These are phyloP conservation scores for Scophthalmus maximus DNA, from an alignment of 2,113 vertebrate species.

Conservation along the genomic window DNA sequence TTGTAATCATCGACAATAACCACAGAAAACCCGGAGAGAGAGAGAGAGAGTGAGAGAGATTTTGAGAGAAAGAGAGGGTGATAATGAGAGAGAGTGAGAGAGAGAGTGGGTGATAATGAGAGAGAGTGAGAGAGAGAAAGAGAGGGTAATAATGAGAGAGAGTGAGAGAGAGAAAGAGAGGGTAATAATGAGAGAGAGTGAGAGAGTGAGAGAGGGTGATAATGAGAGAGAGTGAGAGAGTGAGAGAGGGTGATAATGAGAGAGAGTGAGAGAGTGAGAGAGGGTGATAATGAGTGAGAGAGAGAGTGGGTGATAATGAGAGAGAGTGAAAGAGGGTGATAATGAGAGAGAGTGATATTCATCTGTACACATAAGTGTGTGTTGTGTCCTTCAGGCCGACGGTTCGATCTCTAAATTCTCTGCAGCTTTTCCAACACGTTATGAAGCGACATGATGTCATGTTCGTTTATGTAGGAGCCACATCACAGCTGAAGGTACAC, in stretches of 20 bases:
- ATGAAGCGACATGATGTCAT: constrained; percentile 87
- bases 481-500: constrained; percentile 90
- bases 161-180: neutral
- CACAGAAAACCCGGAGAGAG: no score
- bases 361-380: neutral
- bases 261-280: constrained; percentile 50
- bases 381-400: constrained; percentile 81
- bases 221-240: no score
- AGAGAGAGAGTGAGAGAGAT: constrained; percentile 82
- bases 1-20: no score
- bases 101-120: constrained; percentile 24
- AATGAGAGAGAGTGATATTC: neutral
- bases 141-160: no score
- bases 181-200: constrained; percentile 85
- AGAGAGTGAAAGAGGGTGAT: neutral
- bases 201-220: constrained; percentile 89
- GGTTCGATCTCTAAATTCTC: constrained; percentile 88
- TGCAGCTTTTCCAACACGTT: constrained; percentile 91
- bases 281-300: constrained; percentile 90
- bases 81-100: neutral
- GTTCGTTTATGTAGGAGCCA: constrained; percentile 93
- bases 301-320: neutral
- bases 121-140: constrained; percentile 89
- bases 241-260: neutral
- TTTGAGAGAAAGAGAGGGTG: no score